These are phyloP conservation scores for Drosophila austrosaltans DNA, from an alignment of 2,888 invertebrate genomes.

Conservation along the genomic window DNA sequence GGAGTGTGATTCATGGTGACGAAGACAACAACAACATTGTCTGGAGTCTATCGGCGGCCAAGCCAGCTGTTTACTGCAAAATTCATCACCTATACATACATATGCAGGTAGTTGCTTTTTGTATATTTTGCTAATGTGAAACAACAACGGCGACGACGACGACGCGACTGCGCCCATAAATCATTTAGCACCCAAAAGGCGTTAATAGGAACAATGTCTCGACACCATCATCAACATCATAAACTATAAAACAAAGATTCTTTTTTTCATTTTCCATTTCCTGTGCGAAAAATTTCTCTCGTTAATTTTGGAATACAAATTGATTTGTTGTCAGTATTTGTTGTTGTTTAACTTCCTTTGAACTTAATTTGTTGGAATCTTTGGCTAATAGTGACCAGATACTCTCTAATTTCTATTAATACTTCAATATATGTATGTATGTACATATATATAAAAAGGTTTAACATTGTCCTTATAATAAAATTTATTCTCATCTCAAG, in stretches of 20 bases:
- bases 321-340: neutral
- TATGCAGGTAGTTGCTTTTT: neutral
- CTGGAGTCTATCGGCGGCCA: neutral
- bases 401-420: too few relatives aligned
- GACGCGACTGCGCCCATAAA: conserved; percentile 36
- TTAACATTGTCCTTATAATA: too few relatives aligned
- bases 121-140: conserved; percentile 10
- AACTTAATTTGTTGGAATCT: too few relatives aligned
- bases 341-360: too few relatives aligned
- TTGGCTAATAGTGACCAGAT: too few relatives aligned
- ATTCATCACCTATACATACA: conserved; percentile 1
- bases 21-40: neutral
- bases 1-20: conserved; percentile 22
- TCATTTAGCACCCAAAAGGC: conserved; percentile 44
- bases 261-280: neutral
- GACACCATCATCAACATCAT: conserved; percentile 19
- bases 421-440: too few relatives aligned
- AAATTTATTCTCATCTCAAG: too few relatives aligned
- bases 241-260: conserved; percentile 7
- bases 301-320: neutral
- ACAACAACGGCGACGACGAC: conserved; percentile 26
- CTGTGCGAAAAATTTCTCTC: neutral
- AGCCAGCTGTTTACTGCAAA: conserved; percentile 44
- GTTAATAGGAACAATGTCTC: conserved; percentile 41
- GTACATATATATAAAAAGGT: too few relatives aligned